Evolutionary conservation across 30 jellyfish, hydroid and myxozoan genomes (phyloP).

Genomic region (Hydractinia symbiolongicarpus): DNA sequence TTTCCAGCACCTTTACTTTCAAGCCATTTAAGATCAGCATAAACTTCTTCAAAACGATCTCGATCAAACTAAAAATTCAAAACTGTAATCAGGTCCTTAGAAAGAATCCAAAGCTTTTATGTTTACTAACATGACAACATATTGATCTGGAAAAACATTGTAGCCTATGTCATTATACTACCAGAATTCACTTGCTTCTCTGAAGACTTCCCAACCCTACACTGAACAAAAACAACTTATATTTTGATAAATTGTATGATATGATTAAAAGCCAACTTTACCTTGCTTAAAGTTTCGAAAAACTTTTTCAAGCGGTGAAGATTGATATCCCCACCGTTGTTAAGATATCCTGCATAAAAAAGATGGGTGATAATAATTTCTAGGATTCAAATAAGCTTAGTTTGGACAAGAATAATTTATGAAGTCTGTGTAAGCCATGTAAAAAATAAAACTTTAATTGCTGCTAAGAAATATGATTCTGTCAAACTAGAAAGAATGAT

Average conservation of each 20-base stretch:
- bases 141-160: too few relatives aligned
- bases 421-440: too few relatives aligned
- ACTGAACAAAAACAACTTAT: too few relatives aligned
- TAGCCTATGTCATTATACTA: too few relatives aligned
- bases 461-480: too few relatives aligned
- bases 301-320: conserved; percentile 47
- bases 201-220: too few relatives aligned
- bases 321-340: conserved; percentile 66
- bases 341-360: conserved; percentile 56
- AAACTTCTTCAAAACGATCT: conserved; percentile 65
- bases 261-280: neutral
- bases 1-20: conserved; percentile 44
- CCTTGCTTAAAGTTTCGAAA: conserved; percentile 60
- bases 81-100: neutral
- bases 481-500: too few relatives aligned
- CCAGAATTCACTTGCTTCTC: too few relatives aligned
- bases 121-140: too few relatives aligned
- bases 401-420: neutral
- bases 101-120: too few relatives aligned
- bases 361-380: neutral
- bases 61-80: conserved; percentile 44
- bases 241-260: too few relatives aligned
- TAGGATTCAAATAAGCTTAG: neutral
- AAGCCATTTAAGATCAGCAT: conserved; percentile 77
- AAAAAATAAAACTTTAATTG: too few relatives aligned